These are phyloP conservation scores for Ariopsis seemanni DNA, from an alignment of 2,113 vertebrate species.

Conservation along the genomic window DNA sequence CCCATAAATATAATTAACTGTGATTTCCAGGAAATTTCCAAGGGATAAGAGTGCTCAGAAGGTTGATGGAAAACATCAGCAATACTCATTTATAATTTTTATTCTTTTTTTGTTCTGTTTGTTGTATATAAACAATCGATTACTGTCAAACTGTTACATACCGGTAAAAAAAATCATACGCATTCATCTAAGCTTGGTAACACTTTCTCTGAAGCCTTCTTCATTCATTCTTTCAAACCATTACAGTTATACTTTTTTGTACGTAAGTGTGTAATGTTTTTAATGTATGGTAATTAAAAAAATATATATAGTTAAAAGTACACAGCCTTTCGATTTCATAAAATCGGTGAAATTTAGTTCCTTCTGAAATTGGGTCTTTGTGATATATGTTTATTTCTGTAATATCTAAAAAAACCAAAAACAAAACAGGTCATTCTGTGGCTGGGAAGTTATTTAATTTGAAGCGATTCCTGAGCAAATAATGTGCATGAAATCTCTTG, in stretches of 20 bases:
- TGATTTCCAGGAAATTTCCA: constrained; percentile 14
- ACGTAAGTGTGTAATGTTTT: neutral
- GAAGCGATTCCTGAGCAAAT: no score
- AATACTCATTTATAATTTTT: neutral
- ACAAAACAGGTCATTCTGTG: no score
- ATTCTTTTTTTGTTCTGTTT: neutral
- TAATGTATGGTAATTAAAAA: neutral
- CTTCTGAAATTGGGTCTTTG: no score
- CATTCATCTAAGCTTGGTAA: neutral
- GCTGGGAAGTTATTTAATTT: no score
- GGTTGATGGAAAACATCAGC: constrained; percentile 13
- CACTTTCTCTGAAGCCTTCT: neutral
- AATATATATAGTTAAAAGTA: no score
- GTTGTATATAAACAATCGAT: neutral
- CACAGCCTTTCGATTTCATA: no score
- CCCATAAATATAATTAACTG: constrained; percentile 2
- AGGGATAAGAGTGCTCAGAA: neutral
- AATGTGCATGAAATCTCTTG: no score
- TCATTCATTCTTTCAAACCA: neutral
- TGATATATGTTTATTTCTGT: no score
- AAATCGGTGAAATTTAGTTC: no score
- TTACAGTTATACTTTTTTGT: neutral
- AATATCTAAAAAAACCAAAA: no score
- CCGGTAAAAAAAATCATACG: neutral
- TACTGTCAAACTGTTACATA: neutral